Conservation (phyloP, 2,797 vertebrate genomes). For the Anguilla anguilla region DNA sequence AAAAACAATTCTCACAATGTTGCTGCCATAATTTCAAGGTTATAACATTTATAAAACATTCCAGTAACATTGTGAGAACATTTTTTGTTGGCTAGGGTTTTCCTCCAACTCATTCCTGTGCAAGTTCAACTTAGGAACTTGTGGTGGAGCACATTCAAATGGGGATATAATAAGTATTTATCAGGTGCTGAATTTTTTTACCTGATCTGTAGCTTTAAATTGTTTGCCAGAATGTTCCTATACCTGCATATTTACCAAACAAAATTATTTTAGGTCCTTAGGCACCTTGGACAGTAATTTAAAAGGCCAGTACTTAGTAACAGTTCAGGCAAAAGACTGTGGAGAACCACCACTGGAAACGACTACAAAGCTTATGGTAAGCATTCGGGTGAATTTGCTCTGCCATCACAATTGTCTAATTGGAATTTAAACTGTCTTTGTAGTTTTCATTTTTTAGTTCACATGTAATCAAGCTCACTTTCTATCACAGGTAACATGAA, state of each 20-base stretch:
- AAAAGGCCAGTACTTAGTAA: constrained; percentile 84
- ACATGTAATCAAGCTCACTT: background rate
- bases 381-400: background rate
- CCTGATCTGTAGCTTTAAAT: background rate
- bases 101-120: no score
- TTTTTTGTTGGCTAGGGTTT: no score
- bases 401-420: background rate
- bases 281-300: constrained; percentile 68
- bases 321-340: constrained; percentile 72
- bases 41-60: no score
- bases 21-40: no score
- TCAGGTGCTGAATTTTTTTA: background rate
- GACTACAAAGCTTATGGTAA: constrained; percentile 62
- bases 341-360: constrained; percentile 47
- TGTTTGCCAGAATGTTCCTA: background rate
- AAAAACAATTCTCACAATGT: no score
- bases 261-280: constrained; percentile 66
- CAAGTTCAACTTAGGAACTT: no score
- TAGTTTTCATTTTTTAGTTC: background rate
- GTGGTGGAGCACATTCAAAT: background rate
- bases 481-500: background rate
- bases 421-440: background rate
- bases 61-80: no score
- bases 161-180: background rate
- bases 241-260: constrained; percentile 1